Conservation (phyloP, 2,797 vertebrate genomes). For the Phataginus tricuspis region DNA sequence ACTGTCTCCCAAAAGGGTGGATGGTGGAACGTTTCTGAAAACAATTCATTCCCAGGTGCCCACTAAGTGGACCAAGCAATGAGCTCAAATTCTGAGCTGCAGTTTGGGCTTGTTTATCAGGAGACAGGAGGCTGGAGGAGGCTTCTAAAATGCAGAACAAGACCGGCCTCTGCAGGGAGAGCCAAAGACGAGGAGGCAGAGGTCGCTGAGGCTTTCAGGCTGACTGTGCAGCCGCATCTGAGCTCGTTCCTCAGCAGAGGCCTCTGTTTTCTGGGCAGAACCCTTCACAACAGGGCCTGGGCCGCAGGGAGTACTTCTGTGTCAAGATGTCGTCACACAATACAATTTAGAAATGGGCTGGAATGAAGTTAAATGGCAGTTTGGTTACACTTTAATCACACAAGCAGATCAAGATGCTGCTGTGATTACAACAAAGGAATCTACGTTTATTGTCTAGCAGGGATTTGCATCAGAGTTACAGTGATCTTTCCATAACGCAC, state of each 20-base stretch:
- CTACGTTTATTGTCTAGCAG: constrained; percentile 75
- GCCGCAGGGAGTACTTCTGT: constrained; percentile 66
- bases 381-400: constrained; percentile 67
- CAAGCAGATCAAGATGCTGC: constrained; percentile 76
- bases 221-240: neutral
- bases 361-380: constrained; percentile 83
- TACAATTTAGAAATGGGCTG: constrained; percentile 77
- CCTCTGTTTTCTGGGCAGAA: constrained; percentile 58
- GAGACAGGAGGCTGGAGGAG: neutral
- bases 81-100: neutral
- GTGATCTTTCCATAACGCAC: constrained; percentile 58
- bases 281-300: constrained; percentile 31
- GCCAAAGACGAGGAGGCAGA: neutral
- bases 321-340: constrained; percentile 76
- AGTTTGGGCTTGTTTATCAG: neutral
- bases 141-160: neutral
- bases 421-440: constrained; percentile 77
- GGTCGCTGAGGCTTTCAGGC: neutral
- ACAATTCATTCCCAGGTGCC: neutral
- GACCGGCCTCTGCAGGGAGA: neutral
- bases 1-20: neutral
- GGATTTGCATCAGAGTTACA: constrained; percentile 62
- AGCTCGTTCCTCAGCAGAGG: constrained; percentile 54
- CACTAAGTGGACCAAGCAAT: neutral
- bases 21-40: neutral